These are phyloP conservation scores for Epicampocera succincta DNA, from an alignment of 2,888 invertebrate genomes.

Conservation along the genomic window DNA sequence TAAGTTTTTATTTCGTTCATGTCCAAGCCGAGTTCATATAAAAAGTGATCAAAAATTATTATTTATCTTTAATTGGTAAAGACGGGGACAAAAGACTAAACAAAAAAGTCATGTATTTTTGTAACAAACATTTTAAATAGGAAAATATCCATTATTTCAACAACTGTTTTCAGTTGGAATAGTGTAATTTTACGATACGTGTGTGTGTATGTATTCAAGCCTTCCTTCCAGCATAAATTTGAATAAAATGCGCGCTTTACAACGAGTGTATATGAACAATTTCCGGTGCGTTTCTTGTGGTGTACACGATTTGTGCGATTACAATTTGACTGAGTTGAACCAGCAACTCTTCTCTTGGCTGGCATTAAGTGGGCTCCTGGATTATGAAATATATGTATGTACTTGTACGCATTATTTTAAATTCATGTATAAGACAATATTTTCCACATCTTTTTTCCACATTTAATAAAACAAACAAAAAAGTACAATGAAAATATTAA, in stretches of 20 bases:
- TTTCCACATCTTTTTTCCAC: conserved; percentile 26
- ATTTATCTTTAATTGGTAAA: conserved; percentile 19
- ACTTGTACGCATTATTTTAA: conserved; percentile 8
- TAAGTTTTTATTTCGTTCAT: too few relatives aligned
- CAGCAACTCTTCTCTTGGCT: conserved; percentile 5
- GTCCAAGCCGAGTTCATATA: neutral
- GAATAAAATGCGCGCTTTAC: conserved; percentile 65
- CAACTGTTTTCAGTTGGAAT: neutral
- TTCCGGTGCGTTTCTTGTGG: conserved; percentile 76
- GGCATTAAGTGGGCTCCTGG: neutral
- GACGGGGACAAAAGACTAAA: conserved; percentile 2
- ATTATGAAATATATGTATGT: neutral
- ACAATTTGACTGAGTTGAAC: neutral
- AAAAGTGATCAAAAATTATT: conserved; percentile 28
- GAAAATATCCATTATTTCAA: conserved; percentile 4
- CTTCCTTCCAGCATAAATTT: conserved; percentile 66
- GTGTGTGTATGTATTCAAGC: conserved; percentile 3
- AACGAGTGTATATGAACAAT: conserved; percentile 75
- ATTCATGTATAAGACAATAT: neutral
- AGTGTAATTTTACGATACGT: conserved; percentile 11
- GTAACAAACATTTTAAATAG: conserved; percentile 11
- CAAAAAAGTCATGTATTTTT: conserved; percentile 30
- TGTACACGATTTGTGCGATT: conserved; percentile 15
- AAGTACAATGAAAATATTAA: neutral
- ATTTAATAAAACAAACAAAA: neutral